phyloP scores from a whole-genome alignment of 2,797 vertebrate species.

The Halcyon badia region DNA sequence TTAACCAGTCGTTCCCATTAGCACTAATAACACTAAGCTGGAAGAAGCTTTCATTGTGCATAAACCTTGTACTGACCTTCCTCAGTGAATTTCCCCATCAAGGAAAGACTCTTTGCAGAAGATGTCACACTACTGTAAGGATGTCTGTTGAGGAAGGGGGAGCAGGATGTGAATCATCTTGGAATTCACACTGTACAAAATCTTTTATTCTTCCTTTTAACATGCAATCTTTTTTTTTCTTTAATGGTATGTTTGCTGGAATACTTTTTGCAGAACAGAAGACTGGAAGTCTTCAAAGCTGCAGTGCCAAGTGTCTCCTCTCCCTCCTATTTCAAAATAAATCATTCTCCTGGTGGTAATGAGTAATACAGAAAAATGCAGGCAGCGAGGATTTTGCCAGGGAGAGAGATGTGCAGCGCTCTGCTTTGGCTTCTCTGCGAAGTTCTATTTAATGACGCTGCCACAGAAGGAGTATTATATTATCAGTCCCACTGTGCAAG shows the following conservation, averaged over 20 bases:
- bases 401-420: constrained; percentile 44
- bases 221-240: not conserved
- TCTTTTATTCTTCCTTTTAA: not conserved
- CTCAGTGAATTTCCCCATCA: not conserved
- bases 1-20: constrained; percentile 8
- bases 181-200: not conserved
- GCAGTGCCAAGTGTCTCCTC: constrained; percentile 21
- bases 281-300: constrained; percentile 46
- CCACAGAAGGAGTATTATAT: constrained; percentile 74
- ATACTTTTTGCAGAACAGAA: constrained; percentile 55
- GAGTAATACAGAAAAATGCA: constrained; percentile 69
- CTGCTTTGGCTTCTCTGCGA: constrained; percentile 68
- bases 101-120: not conserved
- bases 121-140: not conserved
- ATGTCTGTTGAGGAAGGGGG: not conserved
- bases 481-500: constrained; percentile 61
- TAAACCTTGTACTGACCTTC: constrained; percentile 45
- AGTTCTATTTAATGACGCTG: constrained; percentile 72
- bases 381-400: constrained; percentile 49
- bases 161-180: constrained; percentile 19
- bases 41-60: not conserved
- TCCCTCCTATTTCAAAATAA: constrained; percentile 66
- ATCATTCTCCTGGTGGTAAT: constrained; percentile 65
- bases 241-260: constrained; percentile 43
- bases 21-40: not conserved